Evolutionary conservation across 2,797 vertebrate species (phyloP), one percentile per base, ranked within the genome.

Genomic region (Coracias cyanogaster): DNA sequence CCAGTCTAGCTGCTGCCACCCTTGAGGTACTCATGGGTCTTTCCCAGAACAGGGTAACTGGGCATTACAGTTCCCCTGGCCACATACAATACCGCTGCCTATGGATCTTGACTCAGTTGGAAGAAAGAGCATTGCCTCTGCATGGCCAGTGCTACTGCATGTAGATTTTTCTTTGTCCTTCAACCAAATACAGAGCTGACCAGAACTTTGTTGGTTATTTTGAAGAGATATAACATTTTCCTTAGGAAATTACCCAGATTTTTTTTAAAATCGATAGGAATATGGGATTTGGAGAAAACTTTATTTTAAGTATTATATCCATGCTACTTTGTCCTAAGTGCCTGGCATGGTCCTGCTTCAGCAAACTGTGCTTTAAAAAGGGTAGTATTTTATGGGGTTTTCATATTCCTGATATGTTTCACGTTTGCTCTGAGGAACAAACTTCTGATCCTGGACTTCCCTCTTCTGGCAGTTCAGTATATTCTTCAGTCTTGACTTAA

Each of bases 391-490:
- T 57, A 15, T 46, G 41, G 20, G 18, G 10, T 21, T 87, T 93
- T 89, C 41, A 8, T 81, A 45, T 28, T 76, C 58, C 41, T 86
- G 60, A 55, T 60, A 45, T 19, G 22, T 79, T 95, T 89, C 61
- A 62, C 22, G 17, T 86, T 84, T 73, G 52, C 52, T 94, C 67
- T 54, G 37, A 89, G 76, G 43, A 95, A 54, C 4, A 6, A 87
- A 94, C 93, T 95, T 73, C 78, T 97, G 81, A 78, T 96, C 95
- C 96, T 96, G 94, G 95, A 89, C 94, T 93, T 90, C 95, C 96
- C 95, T 95, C 96, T 96, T 95, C 96, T 97, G 96, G 96, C 86
- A 87, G 90, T 80, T 97, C 57, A 54, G 88, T 87, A 22, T 77
- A 97, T 93, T 90, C 93, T 85, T 91, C 90, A 82, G 57, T 46